phyloP scores from a whole-genome alignment of 1,140 invertebrate species.

The Xylocopa sonorina region DNA sequence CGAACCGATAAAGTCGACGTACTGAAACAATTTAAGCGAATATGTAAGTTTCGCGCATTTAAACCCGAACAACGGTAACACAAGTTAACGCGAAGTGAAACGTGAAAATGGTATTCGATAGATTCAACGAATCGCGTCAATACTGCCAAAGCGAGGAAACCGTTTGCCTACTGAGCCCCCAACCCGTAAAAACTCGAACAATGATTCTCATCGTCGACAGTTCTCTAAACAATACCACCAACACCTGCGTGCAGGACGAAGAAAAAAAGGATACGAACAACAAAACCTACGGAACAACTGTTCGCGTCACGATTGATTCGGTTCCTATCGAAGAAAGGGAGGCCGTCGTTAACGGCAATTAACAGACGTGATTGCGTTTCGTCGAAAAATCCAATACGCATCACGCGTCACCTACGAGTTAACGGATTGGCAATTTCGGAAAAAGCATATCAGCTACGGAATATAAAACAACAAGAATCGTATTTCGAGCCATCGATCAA shows the following conservation, averaged over 20 bases:
- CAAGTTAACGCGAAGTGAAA: no score
- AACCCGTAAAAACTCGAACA: neutral
- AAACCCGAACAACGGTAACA: no score
- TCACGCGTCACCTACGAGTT: slow-evolving; percentile 2
- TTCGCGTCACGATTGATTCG: neutral
- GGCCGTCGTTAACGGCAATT: neutral
- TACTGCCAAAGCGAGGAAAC: neutral
- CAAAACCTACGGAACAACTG: neutral
- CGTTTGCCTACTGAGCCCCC: neutral
- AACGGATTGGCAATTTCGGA: slow-evolving; percentile 37
- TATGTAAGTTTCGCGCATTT: no score
- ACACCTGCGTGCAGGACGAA: no score
- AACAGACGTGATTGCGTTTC: slow-evolving; percentile 3
- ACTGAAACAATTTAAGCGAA: no score
- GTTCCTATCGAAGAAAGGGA: neutral
- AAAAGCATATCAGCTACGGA: slow-evolving; percentile 51
- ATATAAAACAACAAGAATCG: slow-evolving; percentile 30
- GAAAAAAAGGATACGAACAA: neutral
- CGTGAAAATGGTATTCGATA: no score
- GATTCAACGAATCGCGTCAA: neutral
- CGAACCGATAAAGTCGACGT: no score
- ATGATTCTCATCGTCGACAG: neutral
- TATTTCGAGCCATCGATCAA: slow-evolving; percentile 58
- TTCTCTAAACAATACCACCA: neutral
- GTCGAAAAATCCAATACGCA: neutral